phyloP scores from a whole-genome alignment of 1,140 invertebrate species.

The Trichonephila clavipes region DNA sequence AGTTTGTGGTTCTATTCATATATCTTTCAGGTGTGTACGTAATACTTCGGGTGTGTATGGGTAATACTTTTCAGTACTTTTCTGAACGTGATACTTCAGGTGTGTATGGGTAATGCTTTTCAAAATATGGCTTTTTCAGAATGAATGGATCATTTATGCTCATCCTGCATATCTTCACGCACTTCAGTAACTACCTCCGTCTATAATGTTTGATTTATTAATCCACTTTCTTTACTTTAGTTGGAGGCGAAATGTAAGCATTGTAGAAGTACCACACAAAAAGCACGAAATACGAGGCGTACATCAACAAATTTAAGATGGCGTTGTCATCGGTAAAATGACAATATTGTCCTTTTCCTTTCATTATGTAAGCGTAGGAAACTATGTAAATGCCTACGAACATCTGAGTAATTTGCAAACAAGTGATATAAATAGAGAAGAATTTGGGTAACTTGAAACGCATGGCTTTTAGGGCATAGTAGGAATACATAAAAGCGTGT shows the following conservation, averaged over 20 bases:
- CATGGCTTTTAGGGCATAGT: conserved; percentile 95
- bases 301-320: conserved; percentile 81
- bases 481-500: conserved; percentile 98
- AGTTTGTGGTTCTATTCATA: too few species aligned
- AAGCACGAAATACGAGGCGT: conserved; percentile 91
- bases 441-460: conserved; percentile 89
- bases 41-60: too few species aligned
- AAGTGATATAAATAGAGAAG: conserved; percentile 95
- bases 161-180: too few species aligned
- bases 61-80: too few species aligned
- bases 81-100: too few species aligned
- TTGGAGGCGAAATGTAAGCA: conserved; percentile 85
- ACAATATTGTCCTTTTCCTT: conserved; percentile 80
- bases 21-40: too few species aligned
- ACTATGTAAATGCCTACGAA: conserved; percentile 95
- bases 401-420: conserved; percentile 96
- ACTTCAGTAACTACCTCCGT: too few species aligned
- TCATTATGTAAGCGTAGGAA: conserved; percentile 86
- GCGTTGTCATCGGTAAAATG: conserved; percentile 81
- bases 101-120: too few species aligned
- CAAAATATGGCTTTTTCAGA: too few species aligned
- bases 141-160: too few species aligned
- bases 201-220: conserved; percentile 9
- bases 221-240: conserved; percentile 58
- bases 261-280: conserved; percentile 95